Evolutionary conservation across 2,113 vertebrate genomes (phyloP).

Genomic region (Nestor notabilis): DNA sequence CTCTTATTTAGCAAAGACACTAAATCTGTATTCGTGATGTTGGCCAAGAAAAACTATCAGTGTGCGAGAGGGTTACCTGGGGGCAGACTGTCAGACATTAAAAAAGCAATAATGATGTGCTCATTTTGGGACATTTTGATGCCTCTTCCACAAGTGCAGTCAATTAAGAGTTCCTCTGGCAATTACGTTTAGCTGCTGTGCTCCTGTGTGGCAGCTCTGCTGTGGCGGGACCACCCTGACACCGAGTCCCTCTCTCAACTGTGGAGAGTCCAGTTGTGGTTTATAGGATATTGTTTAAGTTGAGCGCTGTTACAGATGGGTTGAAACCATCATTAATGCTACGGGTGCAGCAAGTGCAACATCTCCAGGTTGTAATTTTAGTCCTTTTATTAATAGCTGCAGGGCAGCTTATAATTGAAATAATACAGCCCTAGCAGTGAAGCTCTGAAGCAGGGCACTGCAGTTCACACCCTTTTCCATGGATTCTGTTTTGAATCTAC

Average conservation of each 20-base stretch:
- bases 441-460: background rate
- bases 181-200: background rate
- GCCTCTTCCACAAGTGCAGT: background rate
- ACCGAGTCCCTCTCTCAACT: background rate
- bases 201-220: background rate
- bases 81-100: slow-evolving; percentile 8
- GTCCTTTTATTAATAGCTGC: background rate
- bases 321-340: background rate
- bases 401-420: background rate
- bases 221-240: background rate
- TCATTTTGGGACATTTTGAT: slow-evolving; percentile 40
- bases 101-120: background rate
- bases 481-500: background rate
- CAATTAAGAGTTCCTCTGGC: slow-evolving; percentile 31
- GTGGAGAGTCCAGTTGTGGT: background rate
- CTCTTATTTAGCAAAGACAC: slow-evolving; percentile 18
- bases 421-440: background rate
- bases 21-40: background rate
- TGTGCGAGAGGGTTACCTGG: background rate
- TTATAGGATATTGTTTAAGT: background rate
- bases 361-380: background rate
- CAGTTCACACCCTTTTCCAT: background rate
- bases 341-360: background rate
- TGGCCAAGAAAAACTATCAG: slow-evolving; percentile 9
- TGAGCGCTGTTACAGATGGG: background rate